These are phyloP conservation scores for Chaetops frenatus DNA, from an alignment of 2,113 vertebrate genomes.

Conservation along the genomic window DNA sequence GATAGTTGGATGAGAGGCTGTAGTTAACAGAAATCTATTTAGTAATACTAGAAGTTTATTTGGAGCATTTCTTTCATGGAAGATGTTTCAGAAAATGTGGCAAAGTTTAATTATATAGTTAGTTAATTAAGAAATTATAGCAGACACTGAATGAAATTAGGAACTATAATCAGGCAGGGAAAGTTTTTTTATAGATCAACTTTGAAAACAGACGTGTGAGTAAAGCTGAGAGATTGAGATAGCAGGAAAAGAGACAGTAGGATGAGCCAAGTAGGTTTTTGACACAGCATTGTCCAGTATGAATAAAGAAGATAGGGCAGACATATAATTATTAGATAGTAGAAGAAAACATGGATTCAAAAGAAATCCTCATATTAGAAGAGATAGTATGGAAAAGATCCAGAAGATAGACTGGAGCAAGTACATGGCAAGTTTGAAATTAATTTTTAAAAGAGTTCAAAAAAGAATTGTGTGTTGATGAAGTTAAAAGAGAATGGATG, in stretches of 20 bases:
- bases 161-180: not conserved
- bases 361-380: not conserved
- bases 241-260: not conserved
- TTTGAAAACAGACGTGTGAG: not conserved
- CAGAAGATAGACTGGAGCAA: not conserved
- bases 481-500: not conserved
- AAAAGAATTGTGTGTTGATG: not conserved
- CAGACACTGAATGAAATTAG: not conserved
- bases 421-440: not conserved
- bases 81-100: not conserved
- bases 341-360: not conserved
- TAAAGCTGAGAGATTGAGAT: not conserved
- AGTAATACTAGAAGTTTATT: not conserved
- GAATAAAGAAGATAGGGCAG: not conserved
- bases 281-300: not conserved
- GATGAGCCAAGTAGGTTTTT: not conserved
- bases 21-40: not conserved
- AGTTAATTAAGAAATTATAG: conserved; percentile 23
- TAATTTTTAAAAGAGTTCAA: not conserved
- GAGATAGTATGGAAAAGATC: not conserved
- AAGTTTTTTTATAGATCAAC: not conserved
- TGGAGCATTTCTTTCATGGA: not conserved
- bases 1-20: not conserved
- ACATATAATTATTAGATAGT: not conserved
- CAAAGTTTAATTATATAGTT: not conserved